Evolutionary conservation across 2,888 invertebrate genomes (phyloP), one percentile per base, ranked within the genome.

Genomic region (Scaptomyza reducta): DNA sequence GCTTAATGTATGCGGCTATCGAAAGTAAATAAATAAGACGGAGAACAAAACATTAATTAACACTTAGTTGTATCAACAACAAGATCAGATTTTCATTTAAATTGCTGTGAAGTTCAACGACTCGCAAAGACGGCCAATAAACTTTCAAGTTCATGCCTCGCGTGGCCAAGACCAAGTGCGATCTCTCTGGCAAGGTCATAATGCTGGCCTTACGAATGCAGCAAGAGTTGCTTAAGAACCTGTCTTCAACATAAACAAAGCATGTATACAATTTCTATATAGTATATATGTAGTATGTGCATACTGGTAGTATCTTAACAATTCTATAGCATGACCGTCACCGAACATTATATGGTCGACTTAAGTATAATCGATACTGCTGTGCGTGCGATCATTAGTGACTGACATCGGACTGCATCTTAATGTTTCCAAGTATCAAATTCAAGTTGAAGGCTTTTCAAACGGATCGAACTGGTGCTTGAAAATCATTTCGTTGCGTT

Each of bases 1-100:
- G 95, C 82, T 94, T 94, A 49, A 95, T 93, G 86, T 95, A 95
- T 18, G 67, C 69, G 38, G 77, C 84, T 87, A 57, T 25, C 29
- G 29, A 33, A 40, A 42, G 44, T 42, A 53, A 69, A 62, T 16
- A 44, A 22, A 47, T 35, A 42, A 47, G 42, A 31, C 5, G 6
- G 6, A 31, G 1, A 18, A 18, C 2, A 49, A 31, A 62, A 56
- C n/a, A 56, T 60, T 51, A 31, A 49, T 61, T 18, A 62, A 54
- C 61, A 74, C 70, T 61, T 46, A 51, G 38, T 44, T 62, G 25
- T 29, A 40, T 53, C 31, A 68, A 73, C 47, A 82, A n/a, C n/a
- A 50, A 50, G n/a, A 14, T 49, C 33, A n/a, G 25, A 25, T 40
- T 38, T 16, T 22, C 13, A 14, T 40, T 46, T 63, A 11, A 60